Evolutionary conservation across 2,888 invertebrate species (phyloP).

Genomic region (Drosophila dives): DNA sequence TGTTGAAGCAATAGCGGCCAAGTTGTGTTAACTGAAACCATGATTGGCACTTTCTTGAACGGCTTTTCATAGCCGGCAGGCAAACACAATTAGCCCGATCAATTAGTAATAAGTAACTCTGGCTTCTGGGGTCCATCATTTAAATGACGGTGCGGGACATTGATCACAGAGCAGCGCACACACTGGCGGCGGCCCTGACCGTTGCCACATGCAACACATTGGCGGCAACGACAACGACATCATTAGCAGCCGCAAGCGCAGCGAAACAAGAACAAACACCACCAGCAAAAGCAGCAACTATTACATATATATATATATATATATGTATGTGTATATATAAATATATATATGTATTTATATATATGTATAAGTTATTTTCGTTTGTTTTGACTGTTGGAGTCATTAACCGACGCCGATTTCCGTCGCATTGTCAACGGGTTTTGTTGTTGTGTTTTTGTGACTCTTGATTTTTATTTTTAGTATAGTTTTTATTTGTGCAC

Average conservation of each 20-base stretch:
- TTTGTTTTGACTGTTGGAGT: conserved; percentile 28
- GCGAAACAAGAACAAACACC: conserved; percentile 37
- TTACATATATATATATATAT: not conserved
- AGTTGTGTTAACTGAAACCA: conserved; percentile 30
- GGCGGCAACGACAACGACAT: conserved; percentile 34
- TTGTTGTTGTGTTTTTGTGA: conserved; percentile 14
- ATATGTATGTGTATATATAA: not conserved
- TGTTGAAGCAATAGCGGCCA: conserved; percentile 54
- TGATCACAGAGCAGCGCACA: conserved; percentile 69
- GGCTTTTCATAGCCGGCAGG: conserved; percentile 70
- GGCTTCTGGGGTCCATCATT: conserved; percentile 71
- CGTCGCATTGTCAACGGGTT: conserved; percentile 68
- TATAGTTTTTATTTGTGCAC: conserved; percentile 42
- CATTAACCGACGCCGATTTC: conserved; percentile 60
- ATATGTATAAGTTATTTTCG: conserved; percentile 2
- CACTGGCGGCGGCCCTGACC: conserved; percentile 69
- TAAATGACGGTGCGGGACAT: conserved; percentile 50
- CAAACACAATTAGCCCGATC: conserved; percentile 61
- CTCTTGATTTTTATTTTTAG: conserved; percentile 18
- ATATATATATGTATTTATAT: no score
- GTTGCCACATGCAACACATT: conserved; percentile 38
- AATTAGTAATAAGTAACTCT: conserved; percentile 56
- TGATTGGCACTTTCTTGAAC: conserved; percentile 74
- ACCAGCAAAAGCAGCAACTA: conserved; percentile 7
- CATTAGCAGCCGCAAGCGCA: conserved; percentile 28